Evolutionary conservation across 2,797 vertebrate genomes (phyloP).

Genomic region (Threskiornis aethiopicus): DNA sequence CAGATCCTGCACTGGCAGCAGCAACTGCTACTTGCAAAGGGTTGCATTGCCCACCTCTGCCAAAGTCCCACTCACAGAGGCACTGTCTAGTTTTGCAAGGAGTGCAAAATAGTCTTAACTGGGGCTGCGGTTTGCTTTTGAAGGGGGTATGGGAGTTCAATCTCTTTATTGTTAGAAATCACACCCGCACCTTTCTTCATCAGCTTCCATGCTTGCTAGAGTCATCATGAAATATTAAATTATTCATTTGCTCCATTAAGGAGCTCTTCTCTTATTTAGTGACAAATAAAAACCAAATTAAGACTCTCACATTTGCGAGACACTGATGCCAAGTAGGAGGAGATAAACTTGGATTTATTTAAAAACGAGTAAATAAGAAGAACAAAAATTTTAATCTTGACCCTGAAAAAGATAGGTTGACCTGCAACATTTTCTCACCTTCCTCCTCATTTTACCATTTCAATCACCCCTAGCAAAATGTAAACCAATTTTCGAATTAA

Average conservation of each 20-base stretch:
- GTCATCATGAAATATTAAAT: background rate
- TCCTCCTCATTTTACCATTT: background rate
- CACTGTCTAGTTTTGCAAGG: background rate
- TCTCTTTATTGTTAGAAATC: background rate
- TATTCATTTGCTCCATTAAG: constrained; percentile 28
- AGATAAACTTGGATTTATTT: background rate
- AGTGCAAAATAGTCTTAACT: background rate
- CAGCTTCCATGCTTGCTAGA: background rate
- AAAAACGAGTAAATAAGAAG: background rate
- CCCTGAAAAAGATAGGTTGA: background rate
- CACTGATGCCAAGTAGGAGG: too few species aligned
- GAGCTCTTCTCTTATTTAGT: background rate
- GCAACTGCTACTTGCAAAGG: background rate
- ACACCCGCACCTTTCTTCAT: background rate
- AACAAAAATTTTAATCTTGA: background rate
- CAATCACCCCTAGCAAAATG: background rate
- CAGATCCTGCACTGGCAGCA: background rate
- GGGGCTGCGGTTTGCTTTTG: background rate
- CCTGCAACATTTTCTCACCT: background rate
- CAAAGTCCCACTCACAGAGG: background rate
- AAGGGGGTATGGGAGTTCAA: background rate
- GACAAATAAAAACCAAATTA: background rate
- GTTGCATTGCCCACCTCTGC: background rate
- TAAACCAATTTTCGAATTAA: constrained; percentile 17
- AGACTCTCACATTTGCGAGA: background rate